phyloP scores from a whole-genome alignment of 2,797 vertebrate genomes.

The Xerus rutilus region DNA sequence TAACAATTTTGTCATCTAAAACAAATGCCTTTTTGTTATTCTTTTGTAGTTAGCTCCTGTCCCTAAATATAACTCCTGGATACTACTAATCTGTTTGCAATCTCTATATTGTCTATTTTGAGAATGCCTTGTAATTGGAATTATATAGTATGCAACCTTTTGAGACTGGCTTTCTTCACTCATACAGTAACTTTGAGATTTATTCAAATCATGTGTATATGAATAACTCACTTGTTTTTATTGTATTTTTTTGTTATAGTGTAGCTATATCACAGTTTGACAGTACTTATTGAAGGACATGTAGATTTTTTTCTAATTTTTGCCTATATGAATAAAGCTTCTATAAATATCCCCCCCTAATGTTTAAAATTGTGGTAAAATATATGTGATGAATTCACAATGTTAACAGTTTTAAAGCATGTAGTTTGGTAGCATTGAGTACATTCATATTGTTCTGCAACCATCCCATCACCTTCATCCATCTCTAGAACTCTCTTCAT shows the following conservation, averaged over 20 bases:
- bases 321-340: neutral
- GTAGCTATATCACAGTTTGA: constrained; percentile 9
- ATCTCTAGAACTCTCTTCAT: neutral
- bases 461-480: neutral
- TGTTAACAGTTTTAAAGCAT: neutral
- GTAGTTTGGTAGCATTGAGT: neutral
- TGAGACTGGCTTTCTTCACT: neutral
- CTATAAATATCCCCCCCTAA: neutral
- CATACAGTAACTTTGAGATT: neutral
- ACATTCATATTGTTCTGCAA: neutral
- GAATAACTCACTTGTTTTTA: constrained; percentile 31
- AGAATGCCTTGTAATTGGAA: constrained; percentile 11
- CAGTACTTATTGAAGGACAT: neutral
- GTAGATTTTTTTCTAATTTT: constrained; percentile 18
- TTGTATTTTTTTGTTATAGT: neutral
- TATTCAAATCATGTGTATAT: neutral
- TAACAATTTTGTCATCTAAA: neutral
- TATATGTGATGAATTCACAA: neutral
- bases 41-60: neutral
- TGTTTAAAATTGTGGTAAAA: constrained; percentile 15
- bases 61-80: neutral
- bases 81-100: neutral
- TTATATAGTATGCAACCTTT: neutral
- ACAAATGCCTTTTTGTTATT: neutral
- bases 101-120: neutral